These are phyloP conservation scores for Clytia hemisphaerica DNA, from an alignment of 30 jellyfish, hydroid and myxozoan genomes.

Conservation along the genomic window DNA sequence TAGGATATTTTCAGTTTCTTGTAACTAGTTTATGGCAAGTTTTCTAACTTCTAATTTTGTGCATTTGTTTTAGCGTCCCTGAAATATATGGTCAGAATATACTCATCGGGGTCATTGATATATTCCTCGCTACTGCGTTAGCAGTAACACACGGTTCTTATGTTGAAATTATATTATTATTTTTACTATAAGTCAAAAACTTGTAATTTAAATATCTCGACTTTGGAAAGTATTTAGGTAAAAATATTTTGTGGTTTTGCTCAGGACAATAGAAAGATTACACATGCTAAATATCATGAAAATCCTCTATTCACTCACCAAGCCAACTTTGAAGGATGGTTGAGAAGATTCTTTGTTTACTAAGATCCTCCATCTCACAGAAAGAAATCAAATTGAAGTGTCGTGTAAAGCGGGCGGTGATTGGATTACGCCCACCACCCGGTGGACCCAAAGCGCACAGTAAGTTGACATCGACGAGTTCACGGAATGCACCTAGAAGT, in stretches of 20 bases:
- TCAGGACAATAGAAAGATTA: neutral
- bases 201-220: neutral
- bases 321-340: slow-evolving; percentile 89
- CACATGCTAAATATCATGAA: neutral
- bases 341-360: slow-evolving; percentile 78
- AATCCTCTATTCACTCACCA: slow-evolving; percentile 28
- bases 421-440: slow-evolving; percentile 94
- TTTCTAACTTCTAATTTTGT: too few species aligned
- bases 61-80: too few species aligned
- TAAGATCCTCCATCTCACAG: slow-evolving; percentile 94
- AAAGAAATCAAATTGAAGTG: slow-evolving; percentile 77
- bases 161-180: neutral
- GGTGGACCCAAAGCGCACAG: slow-evolving; percentile 99
- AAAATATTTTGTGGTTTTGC: neutral
- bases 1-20: too few species aligned
- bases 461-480: slow-evolving; percentile 79
- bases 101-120: too few species aligned
- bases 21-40: too few species aligned
- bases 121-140: too few species aligned
- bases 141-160: too few species aligned
- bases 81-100: too few species aligned
- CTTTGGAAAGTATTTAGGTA: neutral
- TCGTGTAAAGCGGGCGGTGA: slow-evolving; percentile 76
- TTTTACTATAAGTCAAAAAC: neutral
- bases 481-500: slow-evolving; percentile 80